These are phyloP conservation scores for Strix occidentalis DNA, from an alignment of 2,797 vertebrate genomes.

Conservation along the genomic window DNA sequence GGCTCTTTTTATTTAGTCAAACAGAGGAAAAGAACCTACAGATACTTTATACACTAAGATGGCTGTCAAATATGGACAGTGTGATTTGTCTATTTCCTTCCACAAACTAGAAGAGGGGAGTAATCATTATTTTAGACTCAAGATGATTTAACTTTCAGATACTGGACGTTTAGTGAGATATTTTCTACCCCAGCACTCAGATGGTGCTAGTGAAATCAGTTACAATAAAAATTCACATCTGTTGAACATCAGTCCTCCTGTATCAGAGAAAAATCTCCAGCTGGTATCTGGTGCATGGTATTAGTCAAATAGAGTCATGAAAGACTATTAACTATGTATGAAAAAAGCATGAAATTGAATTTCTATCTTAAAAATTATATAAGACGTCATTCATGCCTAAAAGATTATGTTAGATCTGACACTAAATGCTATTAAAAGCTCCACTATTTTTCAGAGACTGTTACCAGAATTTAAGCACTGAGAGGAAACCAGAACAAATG, in stretches of 20 bases:
- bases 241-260: background rate
- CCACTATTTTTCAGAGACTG: background rate
- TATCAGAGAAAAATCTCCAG: background rate
- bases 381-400: background rate
- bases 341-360: background rate
- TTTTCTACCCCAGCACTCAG: background rate
- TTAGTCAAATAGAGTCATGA: background rate
- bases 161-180: background rate
- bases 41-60: background rate
- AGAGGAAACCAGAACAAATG: background rate
- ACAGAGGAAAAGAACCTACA: background rate
- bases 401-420: background rate
- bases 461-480: background rate
- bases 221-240: background rate
- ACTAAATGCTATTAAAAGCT: background rate
- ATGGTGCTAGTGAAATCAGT: background rate
- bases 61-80: background rate
- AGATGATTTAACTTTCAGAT: background rate
- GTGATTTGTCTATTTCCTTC: background rate
- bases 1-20: background rate
- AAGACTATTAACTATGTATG: background rate
- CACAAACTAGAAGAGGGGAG: background rate
- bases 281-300: background rate
- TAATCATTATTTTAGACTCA: background rate
- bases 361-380: background rate